Evolutionary conservation across 2,113 vertebrate species (phyloP).

Genomic region (Aphelocoma coerulescens): DNA sequence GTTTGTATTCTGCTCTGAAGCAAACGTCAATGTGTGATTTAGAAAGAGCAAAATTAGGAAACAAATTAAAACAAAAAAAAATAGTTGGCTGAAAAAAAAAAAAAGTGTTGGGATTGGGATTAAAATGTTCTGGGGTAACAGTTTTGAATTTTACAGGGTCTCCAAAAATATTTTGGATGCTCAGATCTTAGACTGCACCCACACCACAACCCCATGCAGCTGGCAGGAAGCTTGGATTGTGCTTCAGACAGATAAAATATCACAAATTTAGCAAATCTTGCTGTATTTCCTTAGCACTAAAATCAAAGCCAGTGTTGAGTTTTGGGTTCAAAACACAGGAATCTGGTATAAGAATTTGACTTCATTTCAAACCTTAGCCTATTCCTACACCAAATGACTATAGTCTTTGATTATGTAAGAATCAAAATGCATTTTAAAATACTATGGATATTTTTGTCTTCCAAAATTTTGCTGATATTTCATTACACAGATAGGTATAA

Average conservation of each 20-base stretch:
- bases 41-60: not conserved
- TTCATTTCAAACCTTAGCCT: not conserved
- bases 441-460: not conserved
- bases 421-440: not conserved
- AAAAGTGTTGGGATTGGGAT: not conserved
- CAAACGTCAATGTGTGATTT: not conserved
- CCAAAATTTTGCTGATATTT: not conserved
- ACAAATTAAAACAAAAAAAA: not conserved
- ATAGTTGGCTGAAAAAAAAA: not conserved
- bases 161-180: not conserved
- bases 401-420: not conserved
- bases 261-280: not conserved
- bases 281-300: not conserved
- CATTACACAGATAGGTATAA: not conserved
- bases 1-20: not conserved
- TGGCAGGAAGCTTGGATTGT: not conserved
- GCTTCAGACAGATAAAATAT: not conserved
- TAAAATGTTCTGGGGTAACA: not conserved
- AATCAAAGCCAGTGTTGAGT: not conserved
- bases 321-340: not conserved
- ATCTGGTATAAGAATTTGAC: not conserved
- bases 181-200: not conserved
- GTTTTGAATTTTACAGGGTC: not conserved
- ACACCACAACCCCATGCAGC: not conserved
- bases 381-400: not conserved